Conservation (phyloP, 2,797 vertebrate genomes). For the Choloepus didactylus region DNA sequence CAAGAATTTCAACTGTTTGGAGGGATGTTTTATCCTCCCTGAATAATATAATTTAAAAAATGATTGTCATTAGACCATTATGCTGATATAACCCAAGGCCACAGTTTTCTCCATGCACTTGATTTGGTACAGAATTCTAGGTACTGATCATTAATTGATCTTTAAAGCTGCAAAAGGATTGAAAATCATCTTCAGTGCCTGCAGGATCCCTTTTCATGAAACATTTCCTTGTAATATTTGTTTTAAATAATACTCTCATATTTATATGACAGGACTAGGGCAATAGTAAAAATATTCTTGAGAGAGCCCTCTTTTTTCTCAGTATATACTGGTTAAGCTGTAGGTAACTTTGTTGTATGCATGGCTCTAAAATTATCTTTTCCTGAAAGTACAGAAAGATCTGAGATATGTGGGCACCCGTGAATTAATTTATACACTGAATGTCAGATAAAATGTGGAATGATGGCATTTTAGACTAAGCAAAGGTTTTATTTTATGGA, state of each 20-base stretch:
- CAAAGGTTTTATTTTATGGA: conserved; percentile 45
- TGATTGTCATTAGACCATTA: conserved; percentile 50
- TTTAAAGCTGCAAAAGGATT: conserved; percentile 26
- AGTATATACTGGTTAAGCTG: not conserved
- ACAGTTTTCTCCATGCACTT: conserved; percentile 38
- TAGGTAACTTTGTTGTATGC: not conserved
- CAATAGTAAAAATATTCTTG: not conserved
- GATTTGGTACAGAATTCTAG: conserved; percentile 50
- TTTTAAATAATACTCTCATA: conserved; percentile 23
- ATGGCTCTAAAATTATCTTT: not conserved
- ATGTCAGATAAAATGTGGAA: not conserved
- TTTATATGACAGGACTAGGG: not conserved
- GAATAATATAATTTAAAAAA: not conserved
- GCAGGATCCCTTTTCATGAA: not conserved
- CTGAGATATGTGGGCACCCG: not conserved
- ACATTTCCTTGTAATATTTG: conserved; percentile 31
- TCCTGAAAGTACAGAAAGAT: not conserved
- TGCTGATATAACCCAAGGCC: conserved; percentile 20
- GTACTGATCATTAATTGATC: conserved; percentile 48
- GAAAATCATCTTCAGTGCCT: not conserved
- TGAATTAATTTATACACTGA: not conserved
- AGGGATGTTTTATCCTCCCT: not conserved
- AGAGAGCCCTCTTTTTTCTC: not conserved
- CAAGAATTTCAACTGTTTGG: too few relatives aligned
- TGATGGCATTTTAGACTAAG: conserved; percentile 21